Evolutionary conservation across 2,888 invertebrate species (phyloP).

Genomic region (Pristionchus fissidentatus): DNA sequence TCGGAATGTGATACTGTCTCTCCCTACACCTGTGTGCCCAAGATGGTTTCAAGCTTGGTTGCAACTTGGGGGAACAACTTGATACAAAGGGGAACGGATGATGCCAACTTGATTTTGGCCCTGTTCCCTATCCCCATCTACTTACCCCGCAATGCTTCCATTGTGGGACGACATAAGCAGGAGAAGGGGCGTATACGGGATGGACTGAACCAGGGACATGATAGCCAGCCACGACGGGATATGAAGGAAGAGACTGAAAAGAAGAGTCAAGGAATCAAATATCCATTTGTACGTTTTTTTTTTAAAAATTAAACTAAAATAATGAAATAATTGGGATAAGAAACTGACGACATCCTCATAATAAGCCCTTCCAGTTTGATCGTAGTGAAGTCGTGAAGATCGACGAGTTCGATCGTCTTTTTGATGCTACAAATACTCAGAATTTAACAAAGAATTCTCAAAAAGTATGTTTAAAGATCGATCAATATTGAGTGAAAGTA

Average conservation of each 20-base stretch:
- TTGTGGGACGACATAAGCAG: neutral
- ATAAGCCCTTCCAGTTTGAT: constrained; percentile 39
- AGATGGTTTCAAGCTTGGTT: no score
- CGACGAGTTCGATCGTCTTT: constrained; percentile 8
- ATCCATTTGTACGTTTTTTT: no score
- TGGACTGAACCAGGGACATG: constrained; percentile 29
- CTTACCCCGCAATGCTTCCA: constrained; percentile 21
- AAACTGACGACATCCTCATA: constrained; percentile 39
- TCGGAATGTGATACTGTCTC: no score
- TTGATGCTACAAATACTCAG: neutral
- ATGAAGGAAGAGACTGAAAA: constrained; percentile 18
- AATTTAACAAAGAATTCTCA: neutral
- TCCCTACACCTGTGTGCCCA: no score
- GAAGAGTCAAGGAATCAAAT: neutral
- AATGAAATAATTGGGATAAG: neutral
- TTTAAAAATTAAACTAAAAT: neutral
- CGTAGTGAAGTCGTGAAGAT: neutral
- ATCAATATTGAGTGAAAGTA: no score
- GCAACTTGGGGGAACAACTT: no score
- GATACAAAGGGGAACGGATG: no score
- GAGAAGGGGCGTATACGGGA: constrained; percentile 30
- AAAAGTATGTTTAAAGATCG: no score
- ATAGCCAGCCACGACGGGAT: constrained; percentile 22
- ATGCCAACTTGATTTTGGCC: no score
- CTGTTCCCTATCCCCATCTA: no score